phyloP scores from a whole-genome alignment of 1,140 invertebrate genomes.

The Calycopis cecrops region DNA sequence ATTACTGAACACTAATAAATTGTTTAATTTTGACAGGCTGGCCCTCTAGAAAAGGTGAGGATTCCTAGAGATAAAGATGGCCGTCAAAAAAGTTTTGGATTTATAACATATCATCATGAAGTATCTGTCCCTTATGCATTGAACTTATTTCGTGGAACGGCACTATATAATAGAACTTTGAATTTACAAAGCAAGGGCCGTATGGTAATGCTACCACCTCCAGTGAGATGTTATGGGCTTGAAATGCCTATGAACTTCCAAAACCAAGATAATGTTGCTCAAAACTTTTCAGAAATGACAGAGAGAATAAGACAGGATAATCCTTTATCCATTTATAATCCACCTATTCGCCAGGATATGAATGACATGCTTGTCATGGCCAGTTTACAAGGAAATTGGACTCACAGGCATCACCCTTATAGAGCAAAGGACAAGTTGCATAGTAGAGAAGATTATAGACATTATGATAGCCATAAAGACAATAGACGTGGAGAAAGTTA shows the following conservation, averaged over 20 bases:
- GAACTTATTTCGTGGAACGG: slow-evolving; percentile 79
- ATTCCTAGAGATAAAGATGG: slow-evolving; percentile 85
- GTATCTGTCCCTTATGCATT: slow-evolving; percentile 85
- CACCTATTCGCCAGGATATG: slow-evolving; percentile 30
- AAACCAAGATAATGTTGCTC: slow-evolving; percentile 34
- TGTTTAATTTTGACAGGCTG: slow-evolving; percentile 75
- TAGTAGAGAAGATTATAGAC: slow-evolving; percentile 39
- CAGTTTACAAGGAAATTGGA: slow-evolving; percentile 69
- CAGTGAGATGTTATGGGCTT: slow-evolving; percentile 48
- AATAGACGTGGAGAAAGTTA: slow-evolving; percentile 37
- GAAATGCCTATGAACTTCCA: slow-evolving; percentile 45
- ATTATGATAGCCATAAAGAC: slow-evolving; percentile 24
- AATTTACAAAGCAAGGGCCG: slow-evolving; percentile 60
- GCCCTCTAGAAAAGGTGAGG: slow-evolving; percentile 83
- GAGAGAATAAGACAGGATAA: slow-evolving; percentile 43
- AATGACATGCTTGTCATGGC: slow-evolving; percentile 53
- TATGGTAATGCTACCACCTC: slow-evolving; percentile 38
- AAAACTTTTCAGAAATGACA: slow-evolving; percentile 60
- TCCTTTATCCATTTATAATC: slow-evolving; percentile 21
- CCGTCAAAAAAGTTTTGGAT: slow-evolving; percentile 80
- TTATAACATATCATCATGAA: slow-evolving; percentile 84
- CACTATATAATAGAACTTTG: slow-evolving; percentile 72
- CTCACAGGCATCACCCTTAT: slow-evolving; percentile 61
- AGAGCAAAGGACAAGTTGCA: slow-evolving; percentile 40
- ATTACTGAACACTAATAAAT: slow-evolving; percentile 6